A percentile compares a stretch with the other conserved stretches of the same genome.
phyloP scores from a whole-genome alignment of 1,140 invertebrate genomes.

The Tetragonula clypearis region DNA sequence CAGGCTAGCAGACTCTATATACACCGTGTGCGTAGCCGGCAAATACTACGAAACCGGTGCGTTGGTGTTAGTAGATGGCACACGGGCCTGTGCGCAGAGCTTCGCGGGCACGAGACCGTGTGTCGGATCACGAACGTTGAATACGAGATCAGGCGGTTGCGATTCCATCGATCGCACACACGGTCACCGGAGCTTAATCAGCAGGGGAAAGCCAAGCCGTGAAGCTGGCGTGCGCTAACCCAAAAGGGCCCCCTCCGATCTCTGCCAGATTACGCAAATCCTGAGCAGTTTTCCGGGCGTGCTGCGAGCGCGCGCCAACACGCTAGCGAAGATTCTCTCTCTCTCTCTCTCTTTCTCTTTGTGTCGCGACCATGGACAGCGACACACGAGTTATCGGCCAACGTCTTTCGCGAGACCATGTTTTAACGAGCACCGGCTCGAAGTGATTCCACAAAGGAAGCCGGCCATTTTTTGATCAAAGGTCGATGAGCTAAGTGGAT shows the following conservation, averaged over 20 bases:
- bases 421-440: not conserved
- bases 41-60: not conserved
- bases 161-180: constrained; percentile 58
- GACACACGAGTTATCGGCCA: not conserved
- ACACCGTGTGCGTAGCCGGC: not conserved
- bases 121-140: constrained; percentile 51
- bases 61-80: not conserved
- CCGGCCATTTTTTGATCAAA: not conserved
- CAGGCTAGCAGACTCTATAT: too few relatives aligned
- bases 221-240: constrained; percentile 40
- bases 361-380: not conserved
- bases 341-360: too few relatives aligned
- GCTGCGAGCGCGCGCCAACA: not conserved
- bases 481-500: not conserved
- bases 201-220: constrained; percentile 33
- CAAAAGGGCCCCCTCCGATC: constrained; percentile 28
- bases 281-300: constrained; percentile 20
- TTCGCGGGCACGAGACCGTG: constrained; percentile 9
- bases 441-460: not conserved
- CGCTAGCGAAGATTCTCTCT: too few relatives aligned
- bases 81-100: not conserved
- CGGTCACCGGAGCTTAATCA: constrained; percentile 40
- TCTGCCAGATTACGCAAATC: constrained; percentile 17
- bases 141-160: constrained; percentile 61
- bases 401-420: not conserved